Conservation (phyloP, 1,140 invertebrate species). For the Trigoniulus corallinus region DNA sequence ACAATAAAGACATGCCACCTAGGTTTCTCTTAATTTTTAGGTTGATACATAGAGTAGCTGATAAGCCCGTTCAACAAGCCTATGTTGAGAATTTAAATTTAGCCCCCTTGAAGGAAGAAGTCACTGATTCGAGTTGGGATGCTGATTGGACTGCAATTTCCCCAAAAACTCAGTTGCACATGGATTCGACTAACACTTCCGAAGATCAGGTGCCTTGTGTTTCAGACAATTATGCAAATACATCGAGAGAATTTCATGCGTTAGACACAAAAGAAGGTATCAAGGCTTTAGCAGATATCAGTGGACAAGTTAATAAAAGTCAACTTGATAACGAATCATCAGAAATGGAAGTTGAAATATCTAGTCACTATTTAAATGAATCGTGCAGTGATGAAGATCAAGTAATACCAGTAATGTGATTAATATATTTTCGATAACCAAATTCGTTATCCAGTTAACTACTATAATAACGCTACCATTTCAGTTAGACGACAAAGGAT, state of each 20-base stretch:
- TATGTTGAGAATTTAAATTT: background rate
- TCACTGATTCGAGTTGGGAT: background rate
- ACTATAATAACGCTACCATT: background rate
- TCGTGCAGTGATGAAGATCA: background rate
- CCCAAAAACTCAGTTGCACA: too few relatives aligned
- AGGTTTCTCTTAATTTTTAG: conserved; percentile 10
- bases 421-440: background rate
- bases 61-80: background rate
- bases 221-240: too few relatives aligned
- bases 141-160: too few relatives aligned
- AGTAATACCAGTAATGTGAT: background rate
- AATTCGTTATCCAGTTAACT: background rate
- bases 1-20: background rate
- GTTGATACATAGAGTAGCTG: conserved; percentile 20
- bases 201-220: too few relatives aligned
- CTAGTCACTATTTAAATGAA: background rate
- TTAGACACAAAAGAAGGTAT: too few relatives aligned
- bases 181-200: too few relatives aligned
- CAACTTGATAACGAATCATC: background rate
- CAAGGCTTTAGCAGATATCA: too few relatives aligned
- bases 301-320: background rate
- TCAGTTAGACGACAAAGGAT: background rate
- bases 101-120: background rate
- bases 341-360: background rate
- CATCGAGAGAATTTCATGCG: too few relatives aligned